Evolutionary conservation across 2,113 vertebrate species (phyloP), one percentile per base, ranked within the genome.

Genomic region (Hydrochoerus hydrochaeris): DNA sequence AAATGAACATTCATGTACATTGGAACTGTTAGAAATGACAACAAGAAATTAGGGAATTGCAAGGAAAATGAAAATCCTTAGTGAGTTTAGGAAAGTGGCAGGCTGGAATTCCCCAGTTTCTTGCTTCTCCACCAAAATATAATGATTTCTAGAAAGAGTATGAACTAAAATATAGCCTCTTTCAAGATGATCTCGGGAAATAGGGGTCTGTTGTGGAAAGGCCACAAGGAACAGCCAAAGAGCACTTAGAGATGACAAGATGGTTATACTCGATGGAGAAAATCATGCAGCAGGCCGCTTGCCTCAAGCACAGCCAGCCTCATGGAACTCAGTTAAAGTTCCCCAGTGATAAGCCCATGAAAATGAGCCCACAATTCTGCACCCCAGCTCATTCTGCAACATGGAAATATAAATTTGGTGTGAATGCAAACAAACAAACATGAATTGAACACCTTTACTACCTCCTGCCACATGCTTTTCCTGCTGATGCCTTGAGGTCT

Each of bases 11-110:
- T 83, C 92, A 63, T 54, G 16, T 35, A 58, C 1, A 0, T 58
- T 62, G 85, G 87, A 78, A 85, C 97, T 71, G 69, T 92, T 92
- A 97, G 85, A 88, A 35, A 90, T 54, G 86, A 92, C 81, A 95
- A 52, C 71, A 88, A 91, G 54, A 92, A 95, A 52, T 90, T 38
- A 69, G 71, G 49, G 87, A 93, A 95, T 90, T 63, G 1, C 14
- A 20, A 85, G 26, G 65, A 81, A 94, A 95, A 83, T 32, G 89
- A 96, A 96, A 96, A 90, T 85, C 58, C 52, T 92, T 73, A 81
- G 65, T 49, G 95, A 41, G 81, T 80, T 95, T 85, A 82, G 24
- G 63, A 89, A 89, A 62, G 88, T 26, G 84, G 17, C 7, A 87
- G 62, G 16, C 73, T 88, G 57, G 52, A 38, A 84, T 87, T 87